Percentiles rank a stretch among this genome's conserved stretches.
Evolutionary conservation across 2,113 vertebrate species (phyloP).

Genomic region (Formicarius rufipectus): DNA sequence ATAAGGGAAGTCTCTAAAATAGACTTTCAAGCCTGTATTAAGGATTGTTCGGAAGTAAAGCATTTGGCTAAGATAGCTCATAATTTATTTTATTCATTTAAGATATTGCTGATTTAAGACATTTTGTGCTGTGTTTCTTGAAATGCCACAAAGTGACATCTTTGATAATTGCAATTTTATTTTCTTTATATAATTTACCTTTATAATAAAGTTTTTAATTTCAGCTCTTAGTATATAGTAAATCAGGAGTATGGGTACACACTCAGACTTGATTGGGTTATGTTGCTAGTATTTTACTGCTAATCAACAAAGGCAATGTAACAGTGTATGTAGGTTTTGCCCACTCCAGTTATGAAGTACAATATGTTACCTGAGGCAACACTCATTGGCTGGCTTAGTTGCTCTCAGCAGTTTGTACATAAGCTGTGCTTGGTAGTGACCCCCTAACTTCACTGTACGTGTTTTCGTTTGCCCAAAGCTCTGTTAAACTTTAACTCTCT

Average conservation of each 20-base stretch:
- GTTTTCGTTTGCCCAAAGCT: not conserved
- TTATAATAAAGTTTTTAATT: not conserved
- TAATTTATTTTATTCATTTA: not conserved
- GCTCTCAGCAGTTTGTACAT: not conserved
- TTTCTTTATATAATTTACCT: not conserved
- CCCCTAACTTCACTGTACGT: not conserved
- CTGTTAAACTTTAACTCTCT: conserved; percentile 2
- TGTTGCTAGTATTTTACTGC: not conserved
- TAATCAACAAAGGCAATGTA: not conserved
- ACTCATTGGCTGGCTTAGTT: not conserved
- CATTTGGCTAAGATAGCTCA: not conserved
- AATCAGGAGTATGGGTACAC: not conserved
- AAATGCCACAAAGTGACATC: not conserved
- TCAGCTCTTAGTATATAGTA: not conserved
- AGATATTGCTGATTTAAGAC: not conserved
- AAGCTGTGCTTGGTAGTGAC: not conserved
- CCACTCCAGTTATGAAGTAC: not conserved
- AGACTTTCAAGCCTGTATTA: not conserved
- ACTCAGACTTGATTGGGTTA: not conserved
- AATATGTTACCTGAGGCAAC: not conserved
- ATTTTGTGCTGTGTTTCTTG: not conserved
- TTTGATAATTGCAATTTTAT: not conserved
- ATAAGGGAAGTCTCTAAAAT: not conserved
- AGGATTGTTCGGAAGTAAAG: not conserved
- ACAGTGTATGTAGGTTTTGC: not conserved